Evolutionary conservation across 2,797 vertebrate genomes (phyloP), one percentile per base, ranked within the genome.

Genomic region (Sebastes vulpes): DNA sequence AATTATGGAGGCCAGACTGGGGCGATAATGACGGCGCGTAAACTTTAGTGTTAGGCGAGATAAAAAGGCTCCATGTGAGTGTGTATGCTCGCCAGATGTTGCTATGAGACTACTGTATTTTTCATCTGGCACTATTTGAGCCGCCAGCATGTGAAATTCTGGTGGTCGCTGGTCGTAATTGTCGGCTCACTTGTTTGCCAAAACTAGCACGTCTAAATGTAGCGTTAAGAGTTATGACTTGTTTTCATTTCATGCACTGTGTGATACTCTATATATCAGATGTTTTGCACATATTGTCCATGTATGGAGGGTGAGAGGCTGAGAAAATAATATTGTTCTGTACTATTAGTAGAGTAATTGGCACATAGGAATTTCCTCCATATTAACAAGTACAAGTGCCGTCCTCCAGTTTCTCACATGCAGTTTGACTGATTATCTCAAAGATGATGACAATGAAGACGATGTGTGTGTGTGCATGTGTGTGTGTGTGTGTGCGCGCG

Each of bases 1-100:
- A 84, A 90, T 92, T 81, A 92, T 65, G 66, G 78, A 82, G 77
- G 84, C 75, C 64, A 74, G 64, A 66, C 52, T 23, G 64, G 31
- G 80, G 72, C 38, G 73, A 86, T 85, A 84, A 83, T 83, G 76
- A 71, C 65, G 12, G 80, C 31, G 4, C 4, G 5, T 76, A 32
- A 53, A 60, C 69, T 81, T 65, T 12, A 50, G 38, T 58, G 81
- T 71, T 72, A 81, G 46, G 61, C 72, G 72, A 85, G 84, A 82
- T 86, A 75, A 89, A 50, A 84, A 84, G 71, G 56, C 71, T 80
- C 0, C 0, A 3, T 42, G 58, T 54, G 58, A 52, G 60, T 29
- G 71, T 23, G 77, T 69, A 16, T 73, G 82, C 18, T 65, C 38
- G 35, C 78, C 88, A 94, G 78, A 87, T 85, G 82, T 85, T 77